Percentiles rank a stretch among this genome's conserved stretches.
Evolutionary conservation across 1,140 invertebrate species (phyloP).

Genomic region (Saccostrea cuccullata): DNA sequence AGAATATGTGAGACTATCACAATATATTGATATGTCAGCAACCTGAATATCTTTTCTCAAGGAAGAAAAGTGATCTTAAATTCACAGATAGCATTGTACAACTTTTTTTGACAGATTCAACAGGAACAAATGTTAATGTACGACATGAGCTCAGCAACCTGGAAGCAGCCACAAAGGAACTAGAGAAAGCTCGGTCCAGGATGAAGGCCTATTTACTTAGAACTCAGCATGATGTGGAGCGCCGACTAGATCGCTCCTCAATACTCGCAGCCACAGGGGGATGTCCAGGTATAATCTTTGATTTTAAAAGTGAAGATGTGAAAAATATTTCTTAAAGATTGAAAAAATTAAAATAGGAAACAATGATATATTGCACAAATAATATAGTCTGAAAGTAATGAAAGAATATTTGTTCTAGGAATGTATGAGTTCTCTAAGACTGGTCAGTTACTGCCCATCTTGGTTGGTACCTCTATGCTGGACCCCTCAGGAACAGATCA

Average conservation of each 20-base stretch:
- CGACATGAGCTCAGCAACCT: conserved; percentile 68
- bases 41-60: too few relatives aligned
- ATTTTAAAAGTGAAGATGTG: too few relatives aligned
- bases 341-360: neutral
- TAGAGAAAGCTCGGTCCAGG: conserved; percentile 63
- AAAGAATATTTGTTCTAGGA: conserved; percentile 56
- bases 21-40: too few relatives aligned
- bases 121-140: conserved; percentile 61
- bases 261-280: conserved; percentile 74
- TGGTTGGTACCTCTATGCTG: conserved; percentile 73
- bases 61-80: too few relatives aligned
- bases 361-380: neutral
- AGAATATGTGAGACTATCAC: too few relatives aligned
- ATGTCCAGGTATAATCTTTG: conserved; percentile 67
- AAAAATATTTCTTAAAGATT: too few relatives aligned
- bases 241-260: conserved; percentile 68
- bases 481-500: conserved; percentile 71
- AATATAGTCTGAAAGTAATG: neutral
- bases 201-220: conserved; percentile 69
- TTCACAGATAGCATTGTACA: too few relatives aligned
- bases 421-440: conserved; percentile 74
- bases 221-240: conserved; percentile 68
- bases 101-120: conserved; percentile 45
- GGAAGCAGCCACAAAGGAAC: conserved; percentile 68
- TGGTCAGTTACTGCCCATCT: conserved; percentile 74